Evolutionary conservation across 2,888 invertebrate genomes (phyloP), one percentile per base, ranked within the genome.

Genomic region (Acronicta psi): DNA sequence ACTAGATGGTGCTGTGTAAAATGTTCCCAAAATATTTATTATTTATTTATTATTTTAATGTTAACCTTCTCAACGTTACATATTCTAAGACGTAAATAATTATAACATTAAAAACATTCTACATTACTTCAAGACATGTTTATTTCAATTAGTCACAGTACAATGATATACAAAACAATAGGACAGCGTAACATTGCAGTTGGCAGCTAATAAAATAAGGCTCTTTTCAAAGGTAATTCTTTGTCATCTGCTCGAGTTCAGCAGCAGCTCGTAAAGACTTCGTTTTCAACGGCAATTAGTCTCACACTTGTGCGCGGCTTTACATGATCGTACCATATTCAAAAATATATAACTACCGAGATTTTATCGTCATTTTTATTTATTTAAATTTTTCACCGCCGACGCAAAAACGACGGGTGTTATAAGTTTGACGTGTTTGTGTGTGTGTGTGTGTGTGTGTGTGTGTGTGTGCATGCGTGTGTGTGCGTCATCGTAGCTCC

Each of bases 141-240:
- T 16, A 29, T 29, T 10, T 17, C n/a, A n/a, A 40, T 29, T 25
- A 13, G 25, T 6, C 18, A 31, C 17, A 29, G 13, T 18, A 23
- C 36, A 37, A 23, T 25, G 29, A 1, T 9, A 13, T 14, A 38
- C 45, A 43, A 68, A 54, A 61, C 50, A 69, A 55, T 41, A 17
- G 50, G 29, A 20, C 44, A 50, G 37, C 47, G 31, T 42, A 42
- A 45, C 29, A 16, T 18, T 36, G 38, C 36, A 40, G 23, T 42
- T 41, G n/a, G 36, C 62, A 38, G 37, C 47, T 41, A 44, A 51
- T 51, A 36, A 60, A 67, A 60, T 60, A 65, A 45, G 36, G 50
- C 14, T 55, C 43, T 31, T 17, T 0, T 43, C 18, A 58, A 52
- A 56, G 29, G 37, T 34, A 44, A 61, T 55, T 55, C 46, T 43